A percentile compares a stretch with the other conserved stretches of the same genome.
These are phyloP conservation scores for Sycon ciliatum DNA, from an alignment of 37 sponge, comb jelly and placozoan species.

Conservation along the genomic window DNA sequence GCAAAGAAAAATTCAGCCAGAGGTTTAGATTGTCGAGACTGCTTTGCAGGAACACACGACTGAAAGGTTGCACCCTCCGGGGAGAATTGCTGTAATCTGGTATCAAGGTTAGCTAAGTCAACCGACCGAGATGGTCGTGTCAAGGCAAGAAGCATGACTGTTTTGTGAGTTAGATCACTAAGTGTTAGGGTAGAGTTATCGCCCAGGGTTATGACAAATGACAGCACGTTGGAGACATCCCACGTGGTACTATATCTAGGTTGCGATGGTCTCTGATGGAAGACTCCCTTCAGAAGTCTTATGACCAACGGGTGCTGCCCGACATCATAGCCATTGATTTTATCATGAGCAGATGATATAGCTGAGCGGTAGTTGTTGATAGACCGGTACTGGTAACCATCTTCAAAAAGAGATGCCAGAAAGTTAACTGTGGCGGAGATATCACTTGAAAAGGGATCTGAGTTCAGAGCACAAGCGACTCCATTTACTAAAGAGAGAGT, in stretches of 20 bases:
- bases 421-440: conserved; percentile 37
- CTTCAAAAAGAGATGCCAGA: conserved; percentile 26
- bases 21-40: no score
- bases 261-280: conserved; percentile 16
- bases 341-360: conserved; percentile 31
- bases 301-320: conserved; percentile 39
- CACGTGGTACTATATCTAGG: conserved; percentile 20
- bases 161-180: conserved; percentile 10
- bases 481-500: conserved; percentile 27
- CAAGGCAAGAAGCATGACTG: conserved; percentile 24
- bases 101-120: conserved; percentile 6
- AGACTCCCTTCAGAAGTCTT: no score
- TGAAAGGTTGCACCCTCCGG: conserved; percentile 31
- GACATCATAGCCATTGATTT: conserved; percentile 25
- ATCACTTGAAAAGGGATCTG: no score
- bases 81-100: background rate
- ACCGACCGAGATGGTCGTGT: no score
- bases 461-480: conserved; percentile 34
- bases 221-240: conserved; percentile 27
- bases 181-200: conserved; percentile 28
- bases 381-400: conserved; percentile 41
- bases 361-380: conserved; percentile 38
- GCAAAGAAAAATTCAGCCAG: conserved; percentile 33
- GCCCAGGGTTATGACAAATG: conserved; percentile 15
- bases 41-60: conserved; percentile 14